These are phyloP conservation scores for Metridium senile DNA, from an alignment of 92 coral and sea anemone species.

Conservation along the genomic window DNA sequence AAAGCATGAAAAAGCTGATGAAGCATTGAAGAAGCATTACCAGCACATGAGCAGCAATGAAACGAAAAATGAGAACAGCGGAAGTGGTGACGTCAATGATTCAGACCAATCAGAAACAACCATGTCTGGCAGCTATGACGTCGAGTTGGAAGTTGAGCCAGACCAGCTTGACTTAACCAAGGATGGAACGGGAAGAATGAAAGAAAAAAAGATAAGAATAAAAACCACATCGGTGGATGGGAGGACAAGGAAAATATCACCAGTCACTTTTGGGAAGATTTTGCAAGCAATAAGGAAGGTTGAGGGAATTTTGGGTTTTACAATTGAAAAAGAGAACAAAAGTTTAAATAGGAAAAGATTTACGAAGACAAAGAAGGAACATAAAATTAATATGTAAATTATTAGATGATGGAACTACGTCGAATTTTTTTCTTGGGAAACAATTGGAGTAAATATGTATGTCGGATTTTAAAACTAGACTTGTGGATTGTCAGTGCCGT, in stretches of 20 bases:
- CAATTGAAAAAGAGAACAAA: slow-evolving; percentile 21
- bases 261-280: slow-evolving; percentile 15
- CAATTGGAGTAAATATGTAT: neutral
- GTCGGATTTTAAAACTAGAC: neutral
- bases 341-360: slow-evolving; percentile 6
- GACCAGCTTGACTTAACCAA: slow-evolving; percentile 19
- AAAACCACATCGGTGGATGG: slow-evolving; percentile 26
- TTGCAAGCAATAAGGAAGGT: slow-evolving; percentile 32
- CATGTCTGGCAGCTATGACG: slow-evolving; percentile 38
- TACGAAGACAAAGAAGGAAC: neutral
- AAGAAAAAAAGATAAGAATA: slow-evolving; percentile 24
- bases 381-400: neutral
- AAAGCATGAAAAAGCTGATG: neutral
- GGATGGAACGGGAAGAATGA: slow-evolving; percentile 19
- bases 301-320: slow-evolving; percentile 39
- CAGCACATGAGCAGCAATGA: neutral
- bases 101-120: slow-evolving; percentile 25
- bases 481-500: neutral
- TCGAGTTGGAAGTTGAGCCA: slow-evolving; percentile 35
- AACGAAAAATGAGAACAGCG: neutral
- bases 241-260: neutral
- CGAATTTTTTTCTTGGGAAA: too few species aligned
- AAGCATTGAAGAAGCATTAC: neutral
- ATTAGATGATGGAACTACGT: too few species aligned
- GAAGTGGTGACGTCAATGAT: slow-evolving; percentile 15